Evolutionary conservation across 2,797 vertebrate species (phyloP), one percentile per base, ranked within the genome.

Genomic region (Phrynocephalus guinanensis): DNA sequence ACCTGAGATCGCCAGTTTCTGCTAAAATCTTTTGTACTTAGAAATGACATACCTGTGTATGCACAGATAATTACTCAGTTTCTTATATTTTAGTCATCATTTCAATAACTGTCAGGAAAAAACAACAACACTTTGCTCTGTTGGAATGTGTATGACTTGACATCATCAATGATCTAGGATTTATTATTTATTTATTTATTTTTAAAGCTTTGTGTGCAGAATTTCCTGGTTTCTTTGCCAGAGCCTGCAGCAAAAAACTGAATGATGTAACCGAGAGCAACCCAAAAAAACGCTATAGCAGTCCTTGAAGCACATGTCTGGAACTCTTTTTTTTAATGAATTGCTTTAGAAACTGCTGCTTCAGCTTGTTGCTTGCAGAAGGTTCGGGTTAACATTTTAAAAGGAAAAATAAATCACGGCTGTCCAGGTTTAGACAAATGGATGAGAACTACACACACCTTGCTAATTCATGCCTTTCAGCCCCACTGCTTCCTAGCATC

Each of bases 171-270:
- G 56, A n/a, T 71, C 63, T 38, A 8, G 4, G 4, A 44, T 76
- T 83, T 2, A 52, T 71, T 83, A 44, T 44, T 44, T 44, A 44
- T 77, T 66, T 60, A 28, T 83, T 82, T 84, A 44, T 44, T 73
- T 33, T 6, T 28, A 52, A 72, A 75, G 3, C 70, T 67, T 28
- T 67, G 78, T n/a, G 91, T n/a, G 91, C 5, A 91, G 56, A 79
- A 30, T 63, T 85, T 84, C 79, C 48, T 73, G 30, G 91, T 71
- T 79, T 79, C 84, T 82, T 91, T 90, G 86, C 84, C 79, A 84
- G 2, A 3, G 67, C 89, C 89, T 89, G 94, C 95, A 94, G 95
- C 88, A 94, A 93, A 96, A 92, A 89, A 91, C 67, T 94, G 91
- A 87, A 90, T 88, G 89, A 91, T 93, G 93, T 91, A 89, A 89